Base-by-base conservation (phyloP, 2,113 vertebrate genomes). In the Anthoscopus minutus region DNA sequence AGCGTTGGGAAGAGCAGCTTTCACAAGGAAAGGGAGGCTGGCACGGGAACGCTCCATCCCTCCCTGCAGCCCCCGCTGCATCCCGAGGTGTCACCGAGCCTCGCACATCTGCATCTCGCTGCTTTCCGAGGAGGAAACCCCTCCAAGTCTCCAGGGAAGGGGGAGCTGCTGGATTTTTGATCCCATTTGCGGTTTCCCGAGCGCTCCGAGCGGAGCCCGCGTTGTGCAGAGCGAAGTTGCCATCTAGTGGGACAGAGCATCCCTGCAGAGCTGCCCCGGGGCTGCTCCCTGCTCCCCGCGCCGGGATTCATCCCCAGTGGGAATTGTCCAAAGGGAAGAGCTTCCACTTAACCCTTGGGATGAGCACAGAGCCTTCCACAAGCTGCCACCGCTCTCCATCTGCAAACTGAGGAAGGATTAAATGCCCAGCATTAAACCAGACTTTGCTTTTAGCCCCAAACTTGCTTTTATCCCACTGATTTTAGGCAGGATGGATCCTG, bases 241-340 rank as follows among this genome's bases (percentile, higher is more conserved):
- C 96, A 96, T 93, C 96, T 97, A 93, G 95, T 20, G 96, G 94
- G 80, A 8, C 56, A 4, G 33, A 23, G 69, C 76, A 40, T 50
- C 69, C 20, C 76, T 88, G 88, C 92, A 60, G 66, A 42, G 28
- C 24, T 3, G 30, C 71, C 38, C 4, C 13, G 71, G 42, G 30
- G 27, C 44, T 7, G n/a, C 19, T 77, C 57, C 27, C n/a, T 1
- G 77, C 77, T 10, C 62, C 45, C 45, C 15, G 47, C 13, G 0
- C 40, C 24, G 35, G 40, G 53, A 27, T 30, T 15, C 64, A 1
- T 3, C 37, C 24, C 44, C 13, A 3, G 3, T 0, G 13, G 33
- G 30, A 4, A 8, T 4, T 4, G 4, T 1, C 33, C 23, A 0
- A 7, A 9, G 18, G 51, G 31, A 24, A 64, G 40, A 57, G 15